Percentiles rank a stretch among this genome's conserved stretches.
These are phyloP conservation scores for Caenorhabditis imperialis DNA, from an alignment of 2,888 invertebrate species.

Conservation along the genomic window DNA sequence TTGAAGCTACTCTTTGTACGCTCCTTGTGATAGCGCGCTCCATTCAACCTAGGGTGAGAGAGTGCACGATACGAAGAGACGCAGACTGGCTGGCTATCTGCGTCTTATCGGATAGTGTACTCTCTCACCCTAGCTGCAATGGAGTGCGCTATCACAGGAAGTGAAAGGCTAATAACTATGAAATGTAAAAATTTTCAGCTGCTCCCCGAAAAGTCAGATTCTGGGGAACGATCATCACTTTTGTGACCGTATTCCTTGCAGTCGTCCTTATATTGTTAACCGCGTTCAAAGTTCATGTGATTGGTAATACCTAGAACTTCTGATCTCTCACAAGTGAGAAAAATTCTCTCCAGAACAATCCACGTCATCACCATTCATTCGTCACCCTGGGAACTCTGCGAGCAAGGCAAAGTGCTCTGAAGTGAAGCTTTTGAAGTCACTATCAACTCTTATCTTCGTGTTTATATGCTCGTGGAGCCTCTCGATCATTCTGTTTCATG, in stretches of 20 bases:
- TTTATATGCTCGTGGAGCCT: slow-evolving; percentile 52
- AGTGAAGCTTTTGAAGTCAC: slow-evolving; percentile 40
- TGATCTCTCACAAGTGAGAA: no score
- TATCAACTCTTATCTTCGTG: slow-evolving; percentile 51
- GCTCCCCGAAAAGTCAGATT: slow-evolving; percentile 47
- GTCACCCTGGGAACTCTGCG: slow-evolving; percentile 38
- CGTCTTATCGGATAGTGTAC: no score
- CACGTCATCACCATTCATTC: slow-evolving; percentile 26
- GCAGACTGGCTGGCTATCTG: no score
- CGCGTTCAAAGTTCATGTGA: slow-evolving; percentile 43
- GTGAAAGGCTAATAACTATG: no score
- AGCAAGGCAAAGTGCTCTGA: slow-evolving; percentile 53
- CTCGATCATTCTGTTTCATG: slow-evolving; percentile 45
- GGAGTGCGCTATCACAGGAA: no score
- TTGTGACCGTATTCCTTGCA: slow-evolving; percentile 37
- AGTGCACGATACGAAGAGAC: no score
- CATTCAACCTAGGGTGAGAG: no score
- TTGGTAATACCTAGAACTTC: no score
- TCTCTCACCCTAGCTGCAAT: no score
- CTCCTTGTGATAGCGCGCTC: no score
- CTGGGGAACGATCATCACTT: slow-evolving; percentile 53
- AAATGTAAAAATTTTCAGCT: slow-evolving; percentile 41
- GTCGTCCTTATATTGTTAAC: slow-evolving; percentile 38
- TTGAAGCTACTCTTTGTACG: not conserved
- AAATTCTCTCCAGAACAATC: slow-evolving; percentile 36